Evolutionary conservation across 2,888 invertebrate species (phyloP), one percentile per base, ranked within the genome.

Genomic region (Hydropsyche betteni): DNA sequence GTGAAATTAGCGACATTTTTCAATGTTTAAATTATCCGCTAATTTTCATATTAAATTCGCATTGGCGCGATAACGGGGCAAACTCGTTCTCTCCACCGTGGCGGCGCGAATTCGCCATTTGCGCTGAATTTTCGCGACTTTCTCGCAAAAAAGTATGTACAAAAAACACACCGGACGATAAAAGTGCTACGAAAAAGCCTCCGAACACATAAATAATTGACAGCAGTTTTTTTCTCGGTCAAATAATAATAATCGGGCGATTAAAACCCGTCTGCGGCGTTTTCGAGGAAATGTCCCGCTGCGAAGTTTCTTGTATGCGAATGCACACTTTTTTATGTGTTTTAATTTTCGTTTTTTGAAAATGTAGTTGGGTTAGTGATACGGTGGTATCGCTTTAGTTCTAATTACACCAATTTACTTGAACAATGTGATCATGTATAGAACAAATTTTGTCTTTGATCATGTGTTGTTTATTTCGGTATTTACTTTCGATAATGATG

Each of bases 221-320:
- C 64, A 36, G n/a, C 14, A 64, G 5, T 34, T 33, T 34, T 64
- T 64, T 36, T 33, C 36, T 24, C 34, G 64, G 34, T 55, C 55
- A 64, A 12, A 33, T 33, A 64, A 64, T 64, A 64, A 36, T 64
- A 36, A 64, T 44, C 44, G 36, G 12, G 64, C 64, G 64, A 64
- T 64, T 64, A 64, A 64, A 64, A 64, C 58, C 58, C 24, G 58
- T 58, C 58, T 16, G 16, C 14, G 16, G 16, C 64, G 64, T 1
- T 61, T 64, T 64, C 34, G 34, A 64, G 64, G 64, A 64, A 64
- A 64, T 64, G 36, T 64, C 64, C 64, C 64, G 64, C 64, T 64
- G 64, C 8, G 64, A 24, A 24, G 24, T 24, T 24, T 33, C 64
- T 4, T 44, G 44, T 8, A 44, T 24, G n/a, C 44, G 44, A 44